Evolutionary conservation across 2,888 invertebrate genomes (phyloP).

Genomic region (Mythimna loreyi): DNA sequence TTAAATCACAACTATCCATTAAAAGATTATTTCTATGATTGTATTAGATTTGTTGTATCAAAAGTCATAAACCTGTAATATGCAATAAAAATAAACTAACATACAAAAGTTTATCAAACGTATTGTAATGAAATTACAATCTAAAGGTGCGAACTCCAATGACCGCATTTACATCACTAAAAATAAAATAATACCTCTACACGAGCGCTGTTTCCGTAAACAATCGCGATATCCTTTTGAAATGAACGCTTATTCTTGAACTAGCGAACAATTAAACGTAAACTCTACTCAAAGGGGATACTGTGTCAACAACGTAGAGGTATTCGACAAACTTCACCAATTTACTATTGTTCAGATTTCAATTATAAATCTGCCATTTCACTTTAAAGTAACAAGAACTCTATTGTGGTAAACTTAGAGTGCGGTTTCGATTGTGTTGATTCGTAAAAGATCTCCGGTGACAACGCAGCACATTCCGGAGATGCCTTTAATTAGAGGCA

Average conservation of each 20-base stretch:
- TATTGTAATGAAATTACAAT: constrained; percentile 21
- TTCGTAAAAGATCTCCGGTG: constrained; percentile 65
- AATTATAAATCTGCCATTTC: constrained; percentile 45
- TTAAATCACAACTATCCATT: too few relatives aligned
- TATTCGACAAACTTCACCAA: constrained; percentile 57
- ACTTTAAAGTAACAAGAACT: constrained; percentile 25
- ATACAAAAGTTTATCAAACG: too few relatives aligned
- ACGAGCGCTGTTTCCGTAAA: constrained; percentile 28
- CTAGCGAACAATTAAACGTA: constrained; percentile 46
- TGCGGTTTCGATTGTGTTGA: constrained; percentile 48
- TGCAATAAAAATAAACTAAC: constrained; percentile 10
- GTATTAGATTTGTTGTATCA: background rate
- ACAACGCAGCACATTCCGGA: constrained; percentile 79
- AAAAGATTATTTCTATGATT: background rate
- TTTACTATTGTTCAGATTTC: constrained; percentile 61
- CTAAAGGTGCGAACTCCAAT: constrained; percentile 38
- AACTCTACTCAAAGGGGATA: constrained; percentile 50
- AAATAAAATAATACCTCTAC: constrained; percentile 50
- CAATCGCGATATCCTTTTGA: constrained; percentile 43
- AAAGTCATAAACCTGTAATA: constrained; percentile 5
- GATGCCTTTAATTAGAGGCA: constrained; percentile 78
- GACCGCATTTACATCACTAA: constrained; percentile 42
- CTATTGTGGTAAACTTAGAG: constrained; percentile 45
- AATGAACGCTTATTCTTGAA: constrained; percentile 42
- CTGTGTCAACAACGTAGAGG: constrained; percentile 54